These are phyloP conservation scores for Chrysodeixis includens DNA, from an alignment of 2,888 invertebrate species.

Conservation along the genomic window DNA sequence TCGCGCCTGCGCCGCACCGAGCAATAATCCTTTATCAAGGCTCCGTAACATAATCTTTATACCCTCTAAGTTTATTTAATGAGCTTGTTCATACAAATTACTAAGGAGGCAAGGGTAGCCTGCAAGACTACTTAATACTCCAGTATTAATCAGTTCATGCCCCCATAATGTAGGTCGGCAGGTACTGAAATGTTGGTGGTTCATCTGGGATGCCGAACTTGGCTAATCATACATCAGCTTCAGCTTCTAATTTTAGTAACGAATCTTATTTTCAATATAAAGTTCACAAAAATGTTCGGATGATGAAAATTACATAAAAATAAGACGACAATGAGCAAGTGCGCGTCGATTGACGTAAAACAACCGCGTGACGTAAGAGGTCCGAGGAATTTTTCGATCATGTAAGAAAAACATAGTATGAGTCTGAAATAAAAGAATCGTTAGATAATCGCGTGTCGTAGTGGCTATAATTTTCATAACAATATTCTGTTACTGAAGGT, in stretches of 20 bases:
- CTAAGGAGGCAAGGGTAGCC: conserved; percentile 3
- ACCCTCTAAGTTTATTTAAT: conserved; percentile 39
- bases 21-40: conserved; percentile 65
- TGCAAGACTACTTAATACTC: conserved; percentile 36
- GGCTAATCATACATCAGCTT: no score
- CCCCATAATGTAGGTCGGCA: no score
- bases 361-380: conserved; percentile 19
- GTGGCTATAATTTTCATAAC: not conserved
- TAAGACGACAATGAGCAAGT: conserved; percentile 14
- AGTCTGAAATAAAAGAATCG: not conserved
- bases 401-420: not conserved
- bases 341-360: conserved; percentile 11
- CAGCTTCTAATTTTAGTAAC: not conserved
- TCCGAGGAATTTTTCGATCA: conserved; percentile 1
- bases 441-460: not conserved
- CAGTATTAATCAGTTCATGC: not conserved
- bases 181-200: no score
- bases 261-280: not conserved
- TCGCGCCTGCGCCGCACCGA: conserved; percentile 22
- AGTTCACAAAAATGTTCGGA: not conserved
- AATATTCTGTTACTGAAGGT: not conserved
- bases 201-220: no score
- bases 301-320: conserved; percentile 11
- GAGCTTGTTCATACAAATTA: conserved; percentile 17
- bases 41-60: conserved; percentile 61